Conservation (phyloP, 1,140 invertebrate genomes). For the Formica selysi region DNA sequence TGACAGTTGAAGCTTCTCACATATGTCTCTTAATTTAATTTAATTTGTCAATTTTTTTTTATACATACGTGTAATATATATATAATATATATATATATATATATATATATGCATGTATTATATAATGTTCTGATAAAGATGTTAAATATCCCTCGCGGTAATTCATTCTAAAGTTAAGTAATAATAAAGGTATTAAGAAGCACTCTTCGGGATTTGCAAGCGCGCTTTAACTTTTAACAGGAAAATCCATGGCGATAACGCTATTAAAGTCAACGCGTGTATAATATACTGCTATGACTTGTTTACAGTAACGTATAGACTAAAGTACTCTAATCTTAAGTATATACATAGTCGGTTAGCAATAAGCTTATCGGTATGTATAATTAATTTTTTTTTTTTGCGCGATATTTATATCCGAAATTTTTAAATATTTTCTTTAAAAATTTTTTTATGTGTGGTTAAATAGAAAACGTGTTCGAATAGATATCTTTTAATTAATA, state of each 20-base stretch:
- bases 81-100: background rate
- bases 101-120: background rate
- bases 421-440: background rate
- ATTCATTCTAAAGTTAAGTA: background rate
- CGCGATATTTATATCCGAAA: background rate
- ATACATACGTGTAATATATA: background rate
- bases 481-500: background rate
- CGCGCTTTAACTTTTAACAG: constrained; percentile 5
- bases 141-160: background rate
- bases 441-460: background rate
- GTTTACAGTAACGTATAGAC: background rate
- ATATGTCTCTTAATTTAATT: background rate
- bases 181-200: constrained; percentile 18
- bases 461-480: background rate
- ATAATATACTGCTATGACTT: constrained; percentile 8
- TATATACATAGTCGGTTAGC: background rate
- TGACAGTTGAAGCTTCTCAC: background rate
- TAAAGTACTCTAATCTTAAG: constrained; percentile 29
- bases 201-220: background rate
- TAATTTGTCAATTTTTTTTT: background rate
- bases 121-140: background rate
- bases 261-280: constrained; percentile 3
- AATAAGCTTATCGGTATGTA: constrained; percentile 4
- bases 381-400: background rate
- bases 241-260: constrained; percentile 32